Evolutionary conservation across 2,797 vertebrate genomes (phyloP).

Genomic region (Emys orbicularis): DNA sequence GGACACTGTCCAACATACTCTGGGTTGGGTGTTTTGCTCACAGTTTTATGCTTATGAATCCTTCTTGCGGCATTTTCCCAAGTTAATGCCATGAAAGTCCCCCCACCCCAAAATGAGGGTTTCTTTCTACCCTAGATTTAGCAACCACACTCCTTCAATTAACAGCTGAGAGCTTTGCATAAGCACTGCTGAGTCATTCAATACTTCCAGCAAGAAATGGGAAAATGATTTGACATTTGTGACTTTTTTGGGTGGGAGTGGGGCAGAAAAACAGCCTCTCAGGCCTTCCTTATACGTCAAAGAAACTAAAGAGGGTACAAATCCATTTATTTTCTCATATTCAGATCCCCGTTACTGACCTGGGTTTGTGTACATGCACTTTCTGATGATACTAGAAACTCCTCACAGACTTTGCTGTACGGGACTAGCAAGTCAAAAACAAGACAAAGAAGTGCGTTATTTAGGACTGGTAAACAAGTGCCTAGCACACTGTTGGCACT

Average conservation of each 20-base stretch:
- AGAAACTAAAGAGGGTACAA: neutral
- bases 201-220: neutral
- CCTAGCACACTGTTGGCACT: neutral
- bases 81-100: neutral
- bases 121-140: neutral
- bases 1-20: too few species aligned
- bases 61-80: too few species aligned
- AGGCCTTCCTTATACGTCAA: neutral
- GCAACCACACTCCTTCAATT: neutral
- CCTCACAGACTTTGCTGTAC: neutral
- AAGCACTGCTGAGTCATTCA: neutral
- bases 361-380: neutral
- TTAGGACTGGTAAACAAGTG: neutral
- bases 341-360: neutral
- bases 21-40: too few species aligned
- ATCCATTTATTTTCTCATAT: neutral
- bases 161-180: neutral
- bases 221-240: neutral
- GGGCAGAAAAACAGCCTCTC: neutral
- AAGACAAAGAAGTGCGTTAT: neutral
- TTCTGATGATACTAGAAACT: neutral
- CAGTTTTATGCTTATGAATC: too few species aligned
- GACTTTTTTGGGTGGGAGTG: neutral
- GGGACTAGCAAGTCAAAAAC: neutral
- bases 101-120: neutral